Base-by-base conservation (phyloP, 2,797 vertebrate genomes). In the Pachyuromys duprasi region DNA sequence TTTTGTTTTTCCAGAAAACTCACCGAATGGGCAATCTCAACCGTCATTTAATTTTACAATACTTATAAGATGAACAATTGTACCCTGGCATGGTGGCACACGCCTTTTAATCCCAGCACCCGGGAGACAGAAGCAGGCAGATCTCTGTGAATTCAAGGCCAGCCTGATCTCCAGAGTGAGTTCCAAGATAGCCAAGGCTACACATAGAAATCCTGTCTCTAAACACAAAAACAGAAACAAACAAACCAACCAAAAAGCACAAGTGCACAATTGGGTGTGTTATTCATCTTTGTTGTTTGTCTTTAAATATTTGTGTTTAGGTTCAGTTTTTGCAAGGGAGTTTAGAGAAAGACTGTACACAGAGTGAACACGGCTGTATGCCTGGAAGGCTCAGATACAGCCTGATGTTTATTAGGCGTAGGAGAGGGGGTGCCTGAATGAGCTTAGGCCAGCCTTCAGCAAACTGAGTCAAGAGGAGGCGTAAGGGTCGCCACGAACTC, bases 391-490 rank as follows among this genome's bases (percentile, higher is more conserved):
- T 94, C 93, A 49, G 60, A 12, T 55, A 31, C 31, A 70, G 62
- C 76, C 39, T 33, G 79, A 28, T 22, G 11, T 91, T 90, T 91
- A 65, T 94, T n/a, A 45, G 33, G 69, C 28, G 70, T 60, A 74
- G 90, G 67, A 53, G 81, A 93, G 63, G 2, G 53, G 31, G 4
- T 82, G 93, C 82, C 45, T 95, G 86, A 89, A 72, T 69, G 86
- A 89, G 72, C 87, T 80, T 95, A 72, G 22, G 55, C 81, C 42
- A 75, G 31, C 14, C 93, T 95, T 90, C 75, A 87, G 72, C 70
- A 95, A 74, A 93, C 4, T 72, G 69, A 53, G 55, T 95, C 81
- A 96, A 79, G 86, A 79, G 63, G 39, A 89, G 36, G 60, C 72
- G 31, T n/a, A 55, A 93, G 33, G 7, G 63, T 70, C 90, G 60